Evolutionary conservation across 1,140 invertebrate species (phyloP), one percentile per base, ranked within the genome.

Genomic region (Zaprionus lachaisei): DNA sequence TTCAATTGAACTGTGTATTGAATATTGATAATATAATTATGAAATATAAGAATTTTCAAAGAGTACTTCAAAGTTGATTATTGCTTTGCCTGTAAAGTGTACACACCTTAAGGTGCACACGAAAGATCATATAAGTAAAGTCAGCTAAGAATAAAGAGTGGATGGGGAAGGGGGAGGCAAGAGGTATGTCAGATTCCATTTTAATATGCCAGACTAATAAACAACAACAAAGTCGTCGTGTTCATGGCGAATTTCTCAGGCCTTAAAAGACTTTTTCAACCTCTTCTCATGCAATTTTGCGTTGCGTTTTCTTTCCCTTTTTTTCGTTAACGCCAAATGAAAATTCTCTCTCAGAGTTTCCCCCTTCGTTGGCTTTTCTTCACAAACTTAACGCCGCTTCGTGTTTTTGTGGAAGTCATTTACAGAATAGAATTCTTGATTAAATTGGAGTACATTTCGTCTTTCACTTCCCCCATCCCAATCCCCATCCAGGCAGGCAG

Each of bases 341-440:
- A 87, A 87, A 89, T 79, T 80, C 78, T 79, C 67, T 24, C 47
- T 51, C 11, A 12, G n/a, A 11, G 41, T 58, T 55, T 6, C 9
- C 38, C 38, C 63, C 58, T 54, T 17, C 51, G 41, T 22, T 37
- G 47, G 41, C 17, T 28, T 55, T 38, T 41, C 41, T 62, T 58
- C 56, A 20, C 37, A 65, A 67, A 68, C 81, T 77, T 74, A 62
- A 76, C 67, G 64, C 24, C 57, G 71, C 72, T 77, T 70, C 80
- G 68, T 77, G 81, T 89, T 84, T 81, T 89, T 90, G 85, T 89
- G 84, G 72, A 89, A 84, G 84, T 81, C 83, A 89, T 89, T 89
- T 89, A 84, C 84, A 81, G 84, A 89, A 89, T 89, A 89, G 84
- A 89, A 89, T 89, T 89, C 84, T 89, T 89, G 85, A 89, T 89